Evolutionary conservation across 2,113 vertebrate genomes (phyloP), one percentile per base, ranked within the genome.

Genomic region (Amia ocellicauda): DNA sequence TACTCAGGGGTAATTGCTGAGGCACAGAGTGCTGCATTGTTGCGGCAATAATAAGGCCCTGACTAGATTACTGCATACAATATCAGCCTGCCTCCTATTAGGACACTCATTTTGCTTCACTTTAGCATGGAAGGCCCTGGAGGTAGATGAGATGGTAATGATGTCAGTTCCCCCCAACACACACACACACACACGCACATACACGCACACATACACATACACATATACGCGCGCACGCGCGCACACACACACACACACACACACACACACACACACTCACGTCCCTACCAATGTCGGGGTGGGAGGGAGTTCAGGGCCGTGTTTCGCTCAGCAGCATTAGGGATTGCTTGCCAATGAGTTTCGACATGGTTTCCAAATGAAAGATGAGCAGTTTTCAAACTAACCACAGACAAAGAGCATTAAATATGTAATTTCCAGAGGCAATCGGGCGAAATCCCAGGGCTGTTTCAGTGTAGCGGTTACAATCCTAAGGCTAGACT

Each of bases 101-200:
- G 63, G 71, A 77, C 72, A 69, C 81, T 88, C 79, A 88, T 86
- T 87, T 82, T 80, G 79, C 76, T 83, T 89, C 75, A 85, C 85
- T 88, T 88, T 78, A 86, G 74, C 82, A 78, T 62, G 79, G 83
- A 70, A 69, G 74, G 76, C 72, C 85, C 79, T 61, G 72, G 66
- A 76, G 78, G 69, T 67, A 86, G 69, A 71, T 24, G 62, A 73
- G 74, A 89, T 71, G 74, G 78, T 83, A 89, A 90, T 87, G 73
- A 80, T 70, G 76, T 72, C 74, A 76, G 51, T 72, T 16, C 52
- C 77, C 70, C 72, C 41, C 50, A n/a, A 45, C 14, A 51, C 28
- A 26, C 22, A 5, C 23, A 59, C 49, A 24, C n/a, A n/a, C 22
- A 23, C 2, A 20, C 36, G 49, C 41, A 61, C 20, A 52, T 76